Evolutionary conservation across 2,797 vertebrate species (phyloP), one percentile per base, ranked within the genome.

Genomic region (Pseudochaenichthys georgianus): DNA sequence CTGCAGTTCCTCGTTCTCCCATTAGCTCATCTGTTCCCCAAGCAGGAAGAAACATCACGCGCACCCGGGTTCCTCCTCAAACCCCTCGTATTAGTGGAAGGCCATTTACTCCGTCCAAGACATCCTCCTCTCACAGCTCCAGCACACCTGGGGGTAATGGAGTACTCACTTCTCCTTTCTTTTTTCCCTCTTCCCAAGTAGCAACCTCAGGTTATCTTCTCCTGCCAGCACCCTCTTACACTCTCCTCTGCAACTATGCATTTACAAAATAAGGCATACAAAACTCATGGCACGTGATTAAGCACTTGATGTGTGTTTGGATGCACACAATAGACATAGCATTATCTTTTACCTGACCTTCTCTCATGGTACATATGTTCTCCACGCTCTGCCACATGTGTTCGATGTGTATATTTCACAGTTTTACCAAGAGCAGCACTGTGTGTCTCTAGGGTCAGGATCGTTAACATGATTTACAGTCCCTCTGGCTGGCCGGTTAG

Each of bases 81-180:
- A 66, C 82, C 72, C 54, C 58, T 77, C 79, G 66, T 82, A 84
- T 76, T 53, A 70, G 64, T 76, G 80, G 65, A 64, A 87, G 70
- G 85, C 47, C 80, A 72, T 48, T 89, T 55, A 53, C 87, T 90
- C 53, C 77, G 64, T 79, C 88, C 84, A 94, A 86, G 88, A 75
- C 70, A 76, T 61, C 87, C 84, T 85, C 84, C 60, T 79, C 90
- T 78, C 77, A 73, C 60, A 89, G 75, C 80, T 92, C 93, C 83
- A 90, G 47, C 88, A 91, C 78, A 78, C 82, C 83, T 75, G 77
- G 80, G 75, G 93, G 94, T 94, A 95, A 94, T 75, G 70, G 84
- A 83, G 38, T 64, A 81, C 72, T 84, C 21, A 55, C 50, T 77
- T 75, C 38, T 58, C 59, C 80, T 79, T 15, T 19, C 66, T 46